Percentiles rank a stretch among this genome's conserved stretches.
These are phyloP conservation scores for Sarcophaga rosellei DNA, from an alignment of 2,888 invertebrate genomes.

Conservation along the genomic window DNA sequence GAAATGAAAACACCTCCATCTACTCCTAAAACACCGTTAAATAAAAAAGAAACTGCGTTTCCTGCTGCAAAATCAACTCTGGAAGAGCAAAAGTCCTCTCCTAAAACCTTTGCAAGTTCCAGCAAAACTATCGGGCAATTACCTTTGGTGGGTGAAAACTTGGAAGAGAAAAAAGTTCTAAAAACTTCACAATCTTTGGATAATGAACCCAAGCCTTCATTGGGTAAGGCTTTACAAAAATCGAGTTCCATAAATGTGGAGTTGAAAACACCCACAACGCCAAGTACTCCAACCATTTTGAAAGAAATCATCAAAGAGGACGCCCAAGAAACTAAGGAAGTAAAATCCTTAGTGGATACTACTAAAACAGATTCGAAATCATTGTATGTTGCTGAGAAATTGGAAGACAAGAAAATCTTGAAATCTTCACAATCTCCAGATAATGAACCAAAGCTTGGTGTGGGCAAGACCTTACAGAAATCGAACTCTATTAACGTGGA, in stretches of 20 bases:
- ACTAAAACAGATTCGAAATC: not conserved
- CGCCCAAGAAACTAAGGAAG: not conserved
- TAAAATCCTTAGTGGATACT: constrained; percentile 57
- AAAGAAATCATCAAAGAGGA: constrained; percentile 32
- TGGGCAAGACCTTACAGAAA: constrained; percentile 26
- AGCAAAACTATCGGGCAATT: too few relatives aligned
- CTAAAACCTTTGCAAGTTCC: not conserved
- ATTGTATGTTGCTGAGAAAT: not conserved
- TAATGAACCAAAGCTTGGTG: not conserved
- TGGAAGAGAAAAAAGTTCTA: not conserved
- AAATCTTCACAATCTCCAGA: constrained; percentile 34
- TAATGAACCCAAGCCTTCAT: not conserved
- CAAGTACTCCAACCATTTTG: not conserved
- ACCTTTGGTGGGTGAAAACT: too few relatives aligned
- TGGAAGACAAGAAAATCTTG: constrained; percentile 3
- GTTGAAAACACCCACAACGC: constrained; percentile 28
- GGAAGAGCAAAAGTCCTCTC: not conserved
- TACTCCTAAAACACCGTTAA: not conserved
- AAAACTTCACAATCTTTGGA: constrained; percentile 36
- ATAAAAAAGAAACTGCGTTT: not conserved
- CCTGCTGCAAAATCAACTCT: not conserved
- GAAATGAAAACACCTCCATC: constrained; percentile 14
- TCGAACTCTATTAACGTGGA: constrained; percentile 24
- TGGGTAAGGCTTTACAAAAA: constrained; percentile 23
- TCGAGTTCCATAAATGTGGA: constrained; percentile 26